These are phyloP conservation scores for Chrysolina americana DNA, from an alignment of 2,888 invertebrate species.

Conservation along the genomic window DNA sequence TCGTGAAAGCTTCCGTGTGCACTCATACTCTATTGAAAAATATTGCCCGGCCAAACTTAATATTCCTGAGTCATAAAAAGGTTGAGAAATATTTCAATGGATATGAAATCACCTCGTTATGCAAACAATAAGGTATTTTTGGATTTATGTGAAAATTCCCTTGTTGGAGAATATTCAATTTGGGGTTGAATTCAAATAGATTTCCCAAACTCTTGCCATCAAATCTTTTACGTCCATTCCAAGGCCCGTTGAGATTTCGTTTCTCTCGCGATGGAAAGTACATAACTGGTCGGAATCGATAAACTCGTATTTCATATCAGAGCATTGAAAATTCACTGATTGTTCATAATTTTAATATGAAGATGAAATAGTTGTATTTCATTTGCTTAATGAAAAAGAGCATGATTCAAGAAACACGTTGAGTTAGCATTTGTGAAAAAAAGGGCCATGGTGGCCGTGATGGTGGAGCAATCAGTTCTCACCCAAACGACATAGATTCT, in stretches of 20 bases:
- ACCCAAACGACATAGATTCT: too few relatives aligned
- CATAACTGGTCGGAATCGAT: not conserved
- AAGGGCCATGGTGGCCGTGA: too few relatives aligned
- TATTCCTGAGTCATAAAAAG: constrained; percentile 5
- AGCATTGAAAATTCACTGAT: not conserved
- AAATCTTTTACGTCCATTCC: constrained; percentile 10
- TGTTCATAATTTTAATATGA: not conserved
- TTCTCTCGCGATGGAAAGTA: not conserved
- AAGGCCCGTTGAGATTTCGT: not conserved
- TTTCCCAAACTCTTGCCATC: constrained; percentile 9
- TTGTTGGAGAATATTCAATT: constrained; percentile 18
- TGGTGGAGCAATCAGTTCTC: too few relatives aligned
- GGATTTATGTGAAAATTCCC: constrained; percentile 9
- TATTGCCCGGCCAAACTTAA: not conserved
- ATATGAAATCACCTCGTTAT: constrained; percentile 15
- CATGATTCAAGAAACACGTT: too few relatives aligned
- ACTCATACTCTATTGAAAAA: not conserved
- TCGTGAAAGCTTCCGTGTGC: not conserved
- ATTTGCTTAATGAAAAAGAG: too few relatives aligned
- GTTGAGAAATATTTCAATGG: not conserved
- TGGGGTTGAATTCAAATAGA: constrained; percentile 14
- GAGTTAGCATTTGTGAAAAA: too few relatives aligned
- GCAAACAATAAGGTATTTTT: constrained; percentile 14
- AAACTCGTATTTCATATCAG: not conserved
- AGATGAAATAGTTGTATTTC: too few relatives aligned